phyloP scores from a whole-genome alignment of 2,888 invertebrate species.

The Diaphora mendica region DNA sequence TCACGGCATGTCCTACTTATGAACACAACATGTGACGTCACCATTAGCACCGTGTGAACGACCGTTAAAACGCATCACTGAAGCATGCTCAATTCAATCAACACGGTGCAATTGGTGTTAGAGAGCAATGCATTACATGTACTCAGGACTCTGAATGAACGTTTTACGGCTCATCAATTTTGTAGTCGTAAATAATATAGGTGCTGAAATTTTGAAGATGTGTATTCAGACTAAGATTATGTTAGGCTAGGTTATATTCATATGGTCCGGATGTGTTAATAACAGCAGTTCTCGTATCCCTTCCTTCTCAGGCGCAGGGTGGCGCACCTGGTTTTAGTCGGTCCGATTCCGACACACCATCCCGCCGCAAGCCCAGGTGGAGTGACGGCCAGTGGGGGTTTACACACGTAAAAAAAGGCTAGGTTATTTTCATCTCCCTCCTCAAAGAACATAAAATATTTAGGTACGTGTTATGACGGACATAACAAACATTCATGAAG shows the following conservation, averaged over 20 bases:
- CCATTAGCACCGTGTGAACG: slow-evolving; percentile 42
- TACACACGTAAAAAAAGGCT: too few species aligned
- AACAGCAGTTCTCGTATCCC: too few species aligned
- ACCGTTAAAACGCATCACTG: slow-evolving; percentile 39
- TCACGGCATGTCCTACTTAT: background rate
- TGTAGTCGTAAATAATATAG: background rate
- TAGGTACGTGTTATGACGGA: too few species aligned
- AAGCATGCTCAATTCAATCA: slow-evolving; percentile 56
- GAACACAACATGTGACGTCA: slow-evolving; percentile 22
- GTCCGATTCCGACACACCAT: too few species aligned
- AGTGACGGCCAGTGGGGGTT: too few species aligned
- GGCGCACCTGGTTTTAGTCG: too few species aligned
- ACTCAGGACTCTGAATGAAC: slow-evolving; percentile 16
- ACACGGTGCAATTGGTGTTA: slow-evolving; percentile 45
- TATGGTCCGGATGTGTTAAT: too few species aligned
- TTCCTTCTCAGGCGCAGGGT: too few species aligned
- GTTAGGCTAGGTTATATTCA: background rate
- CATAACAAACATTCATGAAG: too few species aligned
- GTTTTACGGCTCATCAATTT: background rate
- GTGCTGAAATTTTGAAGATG: background rate
- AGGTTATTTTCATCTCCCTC: too few species aligned
- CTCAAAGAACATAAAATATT: too few species aligned
- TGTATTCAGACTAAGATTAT: background rate
- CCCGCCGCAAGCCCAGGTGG: too few species aligned
- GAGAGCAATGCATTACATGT: slow-evolving; percentile 52